A percentile compares a stretch with the other conserved stretches of the same genome.
Conservation (phyloP, 2,888 invertebrate species). For the Aricia artaxerxes region DNA sequence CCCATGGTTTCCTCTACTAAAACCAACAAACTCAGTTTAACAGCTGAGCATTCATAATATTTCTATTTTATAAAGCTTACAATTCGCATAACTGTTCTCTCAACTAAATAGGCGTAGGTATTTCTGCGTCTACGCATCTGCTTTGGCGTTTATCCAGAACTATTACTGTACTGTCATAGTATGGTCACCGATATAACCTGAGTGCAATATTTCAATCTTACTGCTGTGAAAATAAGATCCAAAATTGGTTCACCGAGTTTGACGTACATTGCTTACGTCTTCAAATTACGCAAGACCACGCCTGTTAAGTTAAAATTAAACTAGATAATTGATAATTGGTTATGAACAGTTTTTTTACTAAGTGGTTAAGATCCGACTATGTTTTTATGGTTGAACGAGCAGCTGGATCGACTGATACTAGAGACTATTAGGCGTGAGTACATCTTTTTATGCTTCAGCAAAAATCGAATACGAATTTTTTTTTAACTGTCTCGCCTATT, state of each 20-base stretch:
- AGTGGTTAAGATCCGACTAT: neutral
- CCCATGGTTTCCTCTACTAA: no score
- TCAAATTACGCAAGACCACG: neutral
- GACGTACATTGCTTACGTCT: slow-evolving; percentile 2
- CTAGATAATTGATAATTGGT: slow-evolving; percentile 14
- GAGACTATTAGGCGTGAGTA: neutral
- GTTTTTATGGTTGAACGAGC: neutral
- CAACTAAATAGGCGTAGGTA: neutral
- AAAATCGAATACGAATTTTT: neutral
- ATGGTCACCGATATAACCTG: neutral
- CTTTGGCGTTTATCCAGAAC: slow-evolving; percentile 3
- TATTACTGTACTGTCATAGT: neutral
- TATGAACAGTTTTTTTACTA: neutral
- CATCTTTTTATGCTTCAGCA: neutral
- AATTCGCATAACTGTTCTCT: neutral
- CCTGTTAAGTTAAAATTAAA: neutral
- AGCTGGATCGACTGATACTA: neutral
- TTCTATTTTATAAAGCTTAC: neutral
- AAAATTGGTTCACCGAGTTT: neutral
- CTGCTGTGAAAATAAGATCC: neutral
- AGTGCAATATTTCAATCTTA: neutral
- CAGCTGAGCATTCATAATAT: neutral
- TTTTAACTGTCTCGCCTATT: neutral
- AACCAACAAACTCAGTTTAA: neutral
- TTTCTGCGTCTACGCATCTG: slow-evolving; percentile 10